Evolutionary conservation across 1,140 invertebrate species (phyloP).

Genomic region (Brachionus manjavacas): DNA sequence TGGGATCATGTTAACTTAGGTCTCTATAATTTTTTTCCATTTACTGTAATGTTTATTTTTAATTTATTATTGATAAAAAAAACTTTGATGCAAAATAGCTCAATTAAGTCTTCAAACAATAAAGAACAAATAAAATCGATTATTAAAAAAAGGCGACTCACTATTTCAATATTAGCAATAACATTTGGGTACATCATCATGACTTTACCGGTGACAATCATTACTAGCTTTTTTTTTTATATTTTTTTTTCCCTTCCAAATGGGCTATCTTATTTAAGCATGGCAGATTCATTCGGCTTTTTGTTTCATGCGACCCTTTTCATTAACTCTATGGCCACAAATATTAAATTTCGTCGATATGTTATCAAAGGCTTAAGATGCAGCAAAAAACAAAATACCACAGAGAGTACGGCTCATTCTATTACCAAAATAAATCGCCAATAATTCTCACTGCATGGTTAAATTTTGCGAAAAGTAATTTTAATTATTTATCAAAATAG

Average conservation of each 20-base stretch:
- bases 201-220: not conserved
- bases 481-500: too few relatives aligned
- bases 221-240: not conserved
- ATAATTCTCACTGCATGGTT: too few relatives aligned
- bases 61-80: not conserved
- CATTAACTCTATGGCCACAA: not conserved
- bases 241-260: too few relatives aligned
- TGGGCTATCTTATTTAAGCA: not conserved
- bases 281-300: not conserved
- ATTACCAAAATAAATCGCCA: too few relatives aligned
- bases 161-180: slow-evolving; percentile 4
- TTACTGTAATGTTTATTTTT: not conserved
- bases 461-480: too few relatives aligned
- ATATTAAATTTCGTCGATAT: not conserved
- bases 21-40: not conserved
- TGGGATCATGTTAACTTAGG: not conserved
- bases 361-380: too few relatives aligned
- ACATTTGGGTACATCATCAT: slow-evolving; percentile 19
- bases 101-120: not conserved
- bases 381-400: too few relatives aligned
- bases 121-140: not conserved
- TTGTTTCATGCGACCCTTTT: not conserved
- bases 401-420: too few relatives aligned
- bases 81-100: not conserved
- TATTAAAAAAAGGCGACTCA: not conserved